Evolutionary conservation across 2,113 vertebrate species (phyloP).

Genomic region (Dasyurus viverrinus): DNA sequence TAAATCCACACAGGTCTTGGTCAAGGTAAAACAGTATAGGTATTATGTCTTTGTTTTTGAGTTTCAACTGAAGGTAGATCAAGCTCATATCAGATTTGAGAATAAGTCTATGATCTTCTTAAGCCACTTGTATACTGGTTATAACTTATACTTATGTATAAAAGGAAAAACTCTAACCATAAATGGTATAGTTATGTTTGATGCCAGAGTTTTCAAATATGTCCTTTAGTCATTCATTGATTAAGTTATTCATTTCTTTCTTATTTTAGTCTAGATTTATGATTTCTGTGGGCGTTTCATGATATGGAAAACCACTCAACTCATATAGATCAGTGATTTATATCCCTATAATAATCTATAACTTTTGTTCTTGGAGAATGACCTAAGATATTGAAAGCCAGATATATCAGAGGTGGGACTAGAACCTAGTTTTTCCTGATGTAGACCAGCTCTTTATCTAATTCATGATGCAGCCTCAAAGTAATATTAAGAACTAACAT

Average conservation of each 20-base stretch:
- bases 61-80: background rate
- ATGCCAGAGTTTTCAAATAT: background rate
- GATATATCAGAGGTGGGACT: background rate
- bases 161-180: background rate
- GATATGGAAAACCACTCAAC: background rate
- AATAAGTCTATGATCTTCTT: background rate
- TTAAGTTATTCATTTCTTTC: background rate
- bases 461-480: background rate
- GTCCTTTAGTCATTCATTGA: background rate
- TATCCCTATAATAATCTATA: background rate
- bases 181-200: conserved; percentile 9
- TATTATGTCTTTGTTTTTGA: background rate
- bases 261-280: background rate
- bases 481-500: background rate
- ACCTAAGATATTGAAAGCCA: background rate
- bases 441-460: background rate
- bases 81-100: background rate
- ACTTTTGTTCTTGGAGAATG: background rate
- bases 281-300: background rate
- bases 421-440: background rate
- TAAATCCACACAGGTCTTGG: background rate
- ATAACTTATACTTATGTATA: background rate
- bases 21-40: background rate
- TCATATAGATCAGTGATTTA: background rate
- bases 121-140: background rate